phyloP scores from a whole-genome alignment of 2,888 invertebrate species.

The Watsonalla binaria region DNA sequence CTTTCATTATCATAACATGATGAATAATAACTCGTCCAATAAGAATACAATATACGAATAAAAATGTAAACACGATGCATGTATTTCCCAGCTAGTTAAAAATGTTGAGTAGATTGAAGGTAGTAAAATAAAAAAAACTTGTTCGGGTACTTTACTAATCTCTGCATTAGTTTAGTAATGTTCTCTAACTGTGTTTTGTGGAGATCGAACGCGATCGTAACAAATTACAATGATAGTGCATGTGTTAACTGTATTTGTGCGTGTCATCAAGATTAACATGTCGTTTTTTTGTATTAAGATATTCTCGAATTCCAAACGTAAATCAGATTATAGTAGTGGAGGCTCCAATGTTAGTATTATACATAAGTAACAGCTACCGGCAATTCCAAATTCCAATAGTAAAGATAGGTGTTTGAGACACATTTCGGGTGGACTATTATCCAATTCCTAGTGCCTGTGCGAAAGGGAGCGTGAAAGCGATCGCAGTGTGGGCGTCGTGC shows the following conservation, averaged over 20 bases:
- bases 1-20: neutral
- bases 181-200: slow-evolving; percentile 26
- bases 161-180: neutral
- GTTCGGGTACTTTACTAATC: slow-evolving; percentile 1
- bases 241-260: slow-evolving; percentile 53
- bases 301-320: slow-evolving; percentile 44
- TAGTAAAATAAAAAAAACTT: slow-evolving; percentile 3
- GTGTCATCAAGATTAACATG: slow-evolving; percentile 56
- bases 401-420: slow-evolving; percentile 16
- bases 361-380: neutral
- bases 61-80: neutral
- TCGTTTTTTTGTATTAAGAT: slow-evolving; percentile 53
- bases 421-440: slow-evolving; percentile 70
- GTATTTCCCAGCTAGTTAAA: neutral
- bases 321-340: slow-evolving; percentile 32
- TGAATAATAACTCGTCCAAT: neutral
- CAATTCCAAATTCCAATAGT: neutral
- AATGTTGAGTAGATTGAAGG: neutral
- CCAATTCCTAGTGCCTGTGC: slow-evolving; percentile 38
- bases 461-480: slow-evolving; percentile 34
- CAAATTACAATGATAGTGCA: slow-evolving; percentile 57
- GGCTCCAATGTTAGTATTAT: slow-evolving; percentile 45
- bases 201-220: slow-evolving; percentile 17
- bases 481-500: slow-evolving; percentile 32
- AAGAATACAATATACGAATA: neutral